Conservation (phyloP, 2,113 vertebrate genomes). For the Apistogramma diplotaenia region DNA sequence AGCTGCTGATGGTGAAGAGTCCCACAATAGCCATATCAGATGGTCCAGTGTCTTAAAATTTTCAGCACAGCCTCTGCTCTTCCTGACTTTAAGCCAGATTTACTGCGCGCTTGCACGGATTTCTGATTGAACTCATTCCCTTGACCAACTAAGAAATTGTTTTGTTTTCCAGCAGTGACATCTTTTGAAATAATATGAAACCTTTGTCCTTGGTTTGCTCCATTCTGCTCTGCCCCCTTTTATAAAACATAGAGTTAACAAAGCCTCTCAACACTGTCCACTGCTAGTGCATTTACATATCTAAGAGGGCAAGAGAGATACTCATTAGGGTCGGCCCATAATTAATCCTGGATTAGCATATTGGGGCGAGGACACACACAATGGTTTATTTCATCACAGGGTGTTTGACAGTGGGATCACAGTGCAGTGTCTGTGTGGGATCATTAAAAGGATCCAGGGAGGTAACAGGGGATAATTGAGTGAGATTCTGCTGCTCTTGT, state of each 20-base stretch:
- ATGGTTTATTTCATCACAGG: slow-evolving; percentile 68
- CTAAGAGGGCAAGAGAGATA: slow-evolving; percentile 62
- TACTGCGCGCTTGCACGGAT: background rate
- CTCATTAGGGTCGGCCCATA: slow-evolving; percentile 68
- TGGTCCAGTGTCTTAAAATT: background rate
- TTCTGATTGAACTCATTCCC: background rate
- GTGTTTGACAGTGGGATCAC: slow-evolving; percentile 59
- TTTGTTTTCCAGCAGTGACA: background rate
- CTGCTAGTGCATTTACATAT: slow-evolving; percentile 69
- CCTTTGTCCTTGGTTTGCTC: slow-evolving; percentile 18
- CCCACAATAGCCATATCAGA: background rate
- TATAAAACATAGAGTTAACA: slow-evolving; percentile 33
- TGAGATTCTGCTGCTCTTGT: slow-evolving; percentile 18
- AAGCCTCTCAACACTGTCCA: slow-evolving; percentile 54
- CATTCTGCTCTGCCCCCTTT: slow-evolving; percentile 18
- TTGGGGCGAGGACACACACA: slow-evolving; percentile 67
- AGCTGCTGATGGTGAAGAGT: background rate
- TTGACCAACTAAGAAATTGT: background rate
- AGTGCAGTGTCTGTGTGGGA: slow-evolving; percentile 51
- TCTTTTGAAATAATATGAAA: slow-evolving; percentile 32
- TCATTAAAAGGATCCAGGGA: slow-evolving; percentile 63
- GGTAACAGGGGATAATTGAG: slow-evolving; percentile 36
- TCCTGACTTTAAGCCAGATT: background rate
- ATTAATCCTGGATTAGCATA: slow-evolving; percentile 75
- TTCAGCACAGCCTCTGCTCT: background rate